Percentiles rank a stretch among this genome's conserved stretches.
Evolutionary conservation across 2,113 vertebrate species (phyloP).

Genomic region (Pterophyllum scalare): DNA sequence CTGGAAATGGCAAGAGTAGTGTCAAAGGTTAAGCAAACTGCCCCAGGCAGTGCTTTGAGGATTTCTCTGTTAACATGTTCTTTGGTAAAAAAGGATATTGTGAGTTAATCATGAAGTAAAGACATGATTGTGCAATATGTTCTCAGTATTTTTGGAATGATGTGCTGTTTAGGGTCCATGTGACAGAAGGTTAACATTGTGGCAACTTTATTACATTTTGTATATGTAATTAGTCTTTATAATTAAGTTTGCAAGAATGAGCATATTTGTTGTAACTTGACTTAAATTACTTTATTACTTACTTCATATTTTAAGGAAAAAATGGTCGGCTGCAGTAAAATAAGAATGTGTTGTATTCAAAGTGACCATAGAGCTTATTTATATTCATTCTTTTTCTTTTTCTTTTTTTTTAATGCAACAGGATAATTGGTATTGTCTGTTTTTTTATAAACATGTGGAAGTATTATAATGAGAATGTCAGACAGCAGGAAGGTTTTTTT

Average conservation of each 20-base stretch:
- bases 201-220: conserved; percentile 22
- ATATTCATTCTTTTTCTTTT: conserved; percentile 9
- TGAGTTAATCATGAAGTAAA: conserved; percentile 31
- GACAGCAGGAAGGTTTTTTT: conserved; percentile 20
- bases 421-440: conserved; percentile 6
- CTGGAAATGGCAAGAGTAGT: background rate
- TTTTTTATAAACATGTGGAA: conserved; percentile 38
- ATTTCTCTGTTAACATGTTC: background rate
- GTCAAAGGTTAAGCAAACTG: conserved; percentile 31
- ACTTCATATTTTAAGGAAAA: conserved; percentile 15
- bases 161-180: background rate
- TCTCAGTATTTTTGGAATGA: conserved; percentile 26
- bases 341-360: background rate
- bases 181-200: conserved; percentile 15
- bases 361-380: conserved; percentile 24
- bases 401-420: conserved; percentile 8
- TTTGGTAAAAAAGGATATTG: background rate
- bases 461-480: conserved; percentile 46
- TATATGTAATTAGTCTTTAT: conserved; percentile 16
- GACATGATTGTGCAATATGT: background rate
- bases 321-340: background rate
- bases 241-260: conserved; percentile 55
- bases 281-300: conserved; percentile 48
- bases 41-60: conserved; percentile 2
- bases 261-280: conserved; percentile 35